These are phyloP conservation scores for Salvelinus sp. DNA, from an alignment of 2,113 vertebrate genomes.

Conservation along the genomic window DNA sequence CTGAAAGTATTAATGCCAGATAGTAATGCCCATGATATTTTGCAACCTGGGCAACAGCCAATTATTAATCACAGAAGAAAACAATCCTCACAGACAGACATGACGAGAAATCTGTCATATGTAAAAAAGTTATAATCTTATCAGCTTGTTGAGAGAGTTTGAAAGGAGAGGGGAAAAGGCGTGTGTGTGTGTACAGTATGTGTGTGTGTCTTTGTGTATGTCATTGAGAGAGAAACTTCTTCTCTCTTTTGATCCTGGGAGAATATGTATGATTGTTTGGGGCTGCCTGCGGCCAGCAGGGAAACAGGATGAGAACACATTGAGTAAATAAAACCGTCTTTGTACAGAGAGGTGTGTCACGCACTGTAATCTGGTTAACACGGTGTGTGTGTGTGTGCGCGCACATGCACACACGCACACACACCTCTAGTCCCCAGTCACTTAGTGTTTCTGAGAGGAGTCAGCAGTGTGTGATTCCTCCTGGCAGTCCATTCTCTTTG, in stretches of 20 bases:
- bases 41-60: neutral
- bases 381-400: slow-evolving; percentile 15
- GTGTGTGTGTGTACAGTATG: neutral
- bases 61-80: neutral
- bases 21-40: neutral
- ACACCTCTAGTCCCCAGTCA: no score
- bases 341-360: slow-evolving; percentile 46
- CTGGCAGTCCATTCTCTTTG: no score
- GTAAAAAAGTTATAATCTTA: neutral
- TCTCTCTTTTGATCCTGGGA: neutral
- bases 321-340: slow-evolving; percentile 52
- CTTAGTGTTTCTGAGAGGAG: no score
- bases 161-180: no score
- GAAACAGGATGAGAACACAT: slow-evolving; percentile 52
- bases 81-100: neutral
- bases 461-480: no score
- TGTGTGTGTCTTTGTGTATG: slow-evolving; percentile 4
- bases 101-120: neutral
- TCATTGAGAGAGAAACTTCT: neutral
- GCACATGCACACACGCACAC: no score
- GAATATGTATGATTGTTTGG: slow-evolving; percentile 11
- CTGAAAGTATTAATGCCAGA: neutral
- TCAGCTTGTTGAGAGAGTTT: neutral
- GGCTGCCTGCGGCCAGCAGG: slow-evolving; percentile 38
- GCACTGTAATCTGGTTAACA: slow-evolving; percentile 54